Percentiles rank a stretch among this genome's conserved stretches.
Evolutionary conservation across 2,888 invertebrate species (phyloP).

Genomic region (Rotaria sp.): DNA sequence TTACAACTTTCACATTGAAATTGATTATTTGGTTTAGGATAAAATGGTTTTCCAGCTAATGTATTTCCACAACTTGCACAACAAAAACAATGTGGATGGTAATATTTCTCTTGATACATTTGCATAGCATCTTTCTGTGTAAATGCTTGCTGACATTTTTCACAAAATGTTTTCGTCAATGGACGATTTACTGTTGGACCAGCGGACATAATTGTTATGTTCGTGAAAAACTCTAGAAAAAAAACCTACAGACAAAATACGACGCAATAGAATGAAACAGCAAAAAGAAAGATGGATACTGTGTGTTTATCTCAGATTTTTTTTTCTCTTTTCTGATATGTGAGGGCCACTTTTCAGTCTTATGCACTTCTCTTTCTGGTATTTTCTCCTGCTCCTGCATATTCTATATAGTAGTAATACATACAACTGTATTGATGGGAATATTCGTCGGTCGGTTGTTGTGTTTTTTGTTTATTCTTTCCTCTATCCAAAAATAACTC

Average conservation of each 20-base stretch:
- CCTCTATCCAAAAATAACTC: background rate
- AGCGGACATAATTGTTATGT: background rate
- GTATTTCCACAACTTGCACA: conserved; percentile 13
- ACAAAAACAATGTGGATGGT: conserved; percentile 23
- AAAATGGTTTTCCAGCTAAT: conserved; percentile 24
- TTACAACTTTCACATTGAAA: conserved; percentile 23
- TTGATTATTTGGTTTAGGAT: conserved; percentile 27
- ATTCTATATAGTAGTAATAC: background rate
- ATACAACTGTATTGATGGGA: background rate
- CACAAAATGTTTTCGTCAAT: conserved; percentile 30
- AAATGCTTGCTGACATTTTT: background rate
- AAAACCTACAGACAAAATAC: background rate
- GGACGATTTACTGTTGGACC: conserved; percentile 23
- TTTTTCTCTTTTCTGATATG: conserved; percentile 3
- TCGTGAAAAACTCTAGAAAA: background rate
- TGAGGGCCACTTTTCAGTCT: background rate
- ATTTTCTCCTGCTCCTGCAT: background rate
- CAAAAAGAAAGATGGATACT: background rate
- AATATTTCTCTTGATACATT: conserved; percentile 20
- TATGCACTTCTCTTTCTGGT: background rate
- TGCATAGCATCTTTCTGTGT: conserved; percentile 21
- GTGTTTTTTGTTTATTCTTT: background rate
- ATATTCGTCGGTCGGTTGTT: background rate
- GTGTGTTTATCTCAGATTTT: background rate
- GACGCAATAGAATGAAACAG: background rate